phyloP scores from a whole-genome alignment of 2,113 vertebrate species.

The Callorhinus ursinus region DNA sequence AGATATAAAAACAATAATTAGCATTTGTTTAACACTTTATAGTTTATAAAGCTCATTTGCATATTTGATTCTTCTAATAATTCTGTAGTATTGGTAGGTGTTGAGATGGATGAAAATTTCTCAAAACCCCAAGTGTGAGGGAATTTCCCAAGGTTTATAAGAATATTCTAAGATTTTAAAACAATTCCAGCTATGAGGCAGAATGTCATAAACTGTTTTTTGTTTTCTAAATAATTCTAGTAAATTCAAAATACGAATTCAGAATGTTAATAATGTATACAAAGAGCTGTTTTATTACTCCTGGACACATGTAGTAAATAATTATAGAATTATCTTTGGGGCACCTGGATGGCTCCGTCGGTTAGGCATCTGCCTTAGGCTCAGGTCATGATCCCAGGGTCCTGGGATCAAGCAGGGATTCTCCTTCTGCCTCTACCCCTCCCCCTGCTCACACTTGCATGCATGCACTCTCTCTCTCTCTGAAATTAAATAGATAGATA shows the following conservation, averaged over 20 bases:
- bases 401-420: not conserved
- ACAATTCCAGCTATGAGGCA: not conserved
- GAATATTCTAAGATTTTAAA: not conserved
- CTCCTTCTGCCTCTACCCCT: not conserved
- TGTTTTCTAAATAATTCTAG: slow-evolving; percentile 37
- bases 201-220: not conserved
- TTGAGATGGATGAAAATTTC: not conserved
- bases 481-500: not conserved
- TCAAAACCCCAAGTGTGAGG: slow-evolving; percentile 17
- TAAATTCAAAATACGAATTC: not conserved
- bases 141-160: not conserved
- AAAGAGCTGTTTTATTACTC: not conserved
- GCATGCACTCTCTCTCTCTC: not conserved
- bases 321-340: not conserved
- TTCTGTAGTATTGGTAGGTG: not conserved
- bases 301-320: not conserved
- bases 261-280: slow-evolving; percentile 18
- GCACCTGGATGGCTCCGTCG: not conserved
- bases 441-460: rapidly evolving
- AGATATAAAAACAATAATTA: not conserved
- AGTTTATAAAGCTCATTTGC: not conserved
- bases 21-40: slow-evolving; percentile 11
- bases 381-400: not conserved
- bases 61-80: not conserved
- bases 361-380: not conserved